A percentile compares a stretch with the other conserved stretches of the same genome.
Conservation (phyloP, 2,888 invertebrate species). For the Cenopis cana region DNA sequence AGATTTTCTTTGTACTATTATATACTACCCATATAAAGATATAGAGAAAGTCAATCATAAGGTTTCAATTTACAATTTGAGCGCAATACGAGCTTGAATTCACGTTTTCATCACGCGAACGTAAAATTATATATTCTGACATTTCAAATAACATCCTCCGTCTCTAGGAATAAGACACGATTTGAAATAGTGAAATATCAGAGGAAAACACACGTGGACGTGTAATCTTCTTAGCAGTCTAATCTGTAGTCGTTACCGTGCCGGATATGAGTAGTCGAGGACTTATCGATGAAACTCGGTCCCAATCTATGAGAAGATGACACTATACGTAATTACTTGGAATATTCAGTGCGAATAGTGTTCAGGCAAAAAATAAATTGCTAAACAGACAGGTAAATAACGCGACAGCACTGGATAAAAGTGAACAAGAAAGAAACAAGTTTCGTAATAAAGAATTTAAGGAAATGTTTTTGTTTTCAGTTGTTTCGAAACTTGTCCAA, state of each 20-base stretch:
- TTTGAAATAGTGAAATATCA: neutral
- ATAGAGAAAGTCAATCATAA: neutral
- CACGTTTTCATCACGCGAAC: neutral
- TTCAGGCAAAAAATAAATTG: neutral
- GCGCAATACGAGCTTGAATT: neutral
- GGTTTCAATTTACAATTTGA: slow-evolving; percentile 5
- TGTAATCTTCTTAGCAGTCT: slow-evolving; percentile 12
- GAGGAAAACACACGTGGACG: neutral
- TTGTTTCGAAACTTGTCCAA: no score
- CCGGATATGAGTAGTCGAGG: slow-evolving; percentile 22
- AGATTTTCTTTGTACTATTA: no score
- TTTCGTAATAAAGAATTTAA: no score
- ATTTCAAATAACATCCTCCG: neutral
- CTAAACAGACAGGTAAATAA: no score
- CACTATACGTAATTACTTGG: neutral
- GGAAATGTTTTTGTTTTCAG: no score
- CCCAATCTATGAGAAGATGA: slow-evolving; percentile 8
- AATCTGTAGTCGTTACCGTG: slow-evolving; percentile 18
- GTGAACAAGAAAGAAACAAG: no score
- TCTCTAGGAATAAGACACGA: neutral
- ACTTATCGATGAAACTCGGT: slow-evolving; percentile 13
- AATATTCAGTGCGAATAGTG: neutral
- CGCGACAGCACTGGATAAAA: no score
- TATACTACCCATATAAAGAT: no score
- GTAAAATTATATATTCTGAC: neutral